These are phyloP conservation scores for Heteropelma amictum DNA, from an alignment of 2,888 invertebrate species.

Conservation along the genomic window DNA sequence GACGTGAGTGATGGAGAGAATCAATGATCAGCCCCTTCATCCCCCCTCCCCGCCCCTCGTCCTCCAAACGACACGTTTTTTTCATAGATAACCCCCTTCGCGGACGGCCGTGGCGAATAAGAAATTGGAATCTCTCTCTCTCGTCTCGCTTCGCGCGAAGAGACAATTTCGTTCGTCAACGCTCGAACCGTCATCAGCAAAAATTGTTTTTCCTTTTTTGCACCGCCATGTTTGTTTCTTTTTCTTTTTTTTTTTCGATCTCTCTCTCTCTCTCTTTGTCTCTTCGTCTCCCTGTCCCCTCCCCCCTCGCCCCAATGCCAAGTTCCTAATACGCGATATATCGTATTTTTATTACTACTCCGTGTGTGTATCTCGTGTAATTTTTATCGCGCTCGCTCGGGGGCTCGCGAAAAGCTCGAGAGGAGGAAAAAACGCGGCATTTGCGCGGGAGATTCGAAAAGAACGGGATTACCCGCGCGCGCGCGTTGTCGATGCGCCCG, in stretches of 20 bases:
- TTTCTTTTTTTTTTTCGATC: not conserved
- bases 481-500: too few relatives aligned
- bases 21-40: conserved; percentile 36
- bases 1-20: conserved; percentile 41
- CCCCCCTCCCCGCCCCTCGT: not conserved
- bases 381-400: conserved; percentile 23
- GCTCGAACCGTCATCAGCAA: conserved; percentile 38
- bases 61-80: not conserved
- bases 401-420: conserved; percentile 27
- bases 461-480: not conserved
- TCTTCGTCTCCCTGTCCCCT: not conserved
- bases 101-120: conserved; percentile 54
- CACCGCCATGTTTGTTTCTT: not conserved
- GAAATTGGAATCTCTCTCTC: conserved; percentile 45
- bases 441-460: not conserved
- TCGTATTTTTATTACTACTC: conserved; percentile 35
- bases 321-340: conserved; percentile 45
- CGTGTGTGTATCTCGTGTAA: conserved; percentile 17
- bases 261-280: conserved; percentile 1
- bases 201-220: conserved; percentile 3
- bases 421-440: conserved; percentile 22
- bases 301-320: not conserved
- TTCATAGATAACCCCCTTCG: not conserved
- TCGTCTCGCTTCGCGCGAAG: conserved; percentile 15
- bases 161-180: conserved; percentile 55